Percentiles rank a stretch among this genome's conserved stretches.
These are phyloP conservation scores for Cheilosia urbana DNA, from an alignment of 2,888 invertebrate species.

Conservation along the genomic window DNA sequence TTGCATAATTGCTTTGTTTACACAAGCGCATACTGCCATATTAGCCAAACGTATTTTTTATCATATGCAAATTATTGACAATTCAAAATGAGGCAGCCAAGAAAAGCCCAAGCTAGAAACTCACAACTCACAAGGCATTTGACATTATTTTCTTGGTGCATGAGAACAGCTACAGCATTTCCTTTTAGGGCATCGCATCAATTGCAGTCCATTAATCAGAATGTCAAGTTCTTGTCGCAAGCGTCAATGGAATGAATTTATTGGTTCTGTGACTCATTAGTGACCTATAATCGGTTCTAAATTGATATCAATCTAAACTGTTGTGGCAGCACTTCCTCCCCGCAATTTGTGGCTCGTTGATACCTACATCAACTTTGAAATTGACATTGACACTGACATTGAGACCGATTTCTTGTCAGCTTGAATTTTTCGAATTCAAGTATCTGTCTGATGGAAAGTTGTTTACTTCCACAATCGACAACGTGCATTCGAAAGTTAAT, in stretches of 20 bases:
- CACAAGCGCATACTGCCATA: background rate
- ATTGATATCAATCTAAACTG: conserved; percentile 30
- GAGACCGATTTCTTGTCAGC: no score
- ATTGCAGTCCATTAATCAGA: conserved; percentile 24
- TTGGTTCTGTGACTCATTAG: conserved; percentile 11
- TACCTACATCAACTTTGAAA: no score
- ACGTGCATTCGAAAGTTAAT: no score
- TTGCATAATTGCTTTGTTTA: background rate
- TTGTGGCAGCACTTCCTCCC: background rate
- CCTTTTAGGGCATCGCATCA: conserved; percentile 1
- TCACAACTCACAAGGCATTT: background rate
- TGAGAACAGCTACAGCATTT: background rate
- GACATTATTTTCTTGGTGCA: no score
- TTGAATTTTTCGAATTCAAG: no score
- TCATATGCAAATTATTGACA: background rate
- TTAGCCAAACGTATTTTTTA: background rate
- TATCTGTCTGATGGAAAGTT: no score
- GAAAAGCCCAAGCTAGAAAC: background rate
- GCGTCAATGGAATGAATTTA: conserved; percentile 4
- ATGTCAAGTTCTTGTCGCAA: background rate
- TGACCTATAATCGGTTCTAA: conserved; percentile 11
- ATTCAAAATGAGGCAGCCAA: background rate
- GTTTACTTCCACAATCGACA: no score
- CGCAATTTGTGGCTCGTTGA: no score
- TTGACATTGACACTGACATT: no score